Evolutionary conservation across 2,888 invertebrate genomes (phyloP).

Genomic region (Syrista parreyssii): DNA sequence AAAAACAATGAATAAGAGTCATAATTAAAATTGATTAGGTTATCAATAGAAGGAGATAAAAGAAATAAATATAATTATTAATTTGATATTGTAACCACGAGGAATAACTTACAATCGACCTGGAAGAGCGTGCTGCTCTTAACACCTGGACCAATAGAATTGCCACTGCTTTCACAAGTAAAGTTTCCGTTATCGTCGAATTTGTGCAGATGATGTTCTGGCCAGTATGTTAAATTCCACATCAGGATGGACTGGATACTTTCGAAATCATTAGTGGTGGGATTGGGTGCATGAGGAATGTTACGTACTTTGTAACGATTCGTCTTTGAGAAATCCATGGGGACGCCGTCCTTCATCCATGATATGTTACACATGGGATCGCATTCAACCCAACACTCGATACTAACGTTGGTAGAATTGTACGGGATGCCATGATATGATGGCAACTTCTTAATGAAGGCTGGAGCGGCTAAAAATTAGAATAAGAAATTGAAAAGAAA

Average conservation of each 20-base stretch:
- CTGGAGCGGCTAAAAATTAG: constrained; percentile 78
- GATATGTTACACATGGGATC: constrained; percentile 86
- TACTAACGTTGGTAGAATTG: constrained; percentile 75
- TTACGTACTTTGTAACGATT: constrained; percentile 78
- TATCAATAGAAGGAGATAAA: too few species aligned
- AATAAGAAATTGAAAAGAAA: constrained; percentile 18
- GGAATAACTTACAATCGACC: constrained; percentile 83
- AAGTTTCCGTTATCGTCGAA: constrained; percentile 80
- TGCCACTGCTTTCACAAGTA: constrained; percentile 83
- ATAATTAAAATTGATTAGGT: too few species aligned
- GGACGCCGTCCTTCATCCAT: constrained; percentile 84
- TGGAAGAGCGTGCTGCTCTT: constrained; percentile 86
- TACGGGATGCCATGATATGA: constrained; percentile 85
- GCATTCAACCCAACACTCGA: constrained; percentile 91
- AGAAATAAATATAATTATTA: too few species aligned
- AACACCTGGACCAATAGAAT: constrained; percentile 83
- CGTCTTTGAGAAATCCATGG: constrained; percentile 71
- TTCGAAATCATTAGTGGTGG: constrained; percentile 87
- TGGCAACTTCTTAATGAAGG: constrained; percentile 85
- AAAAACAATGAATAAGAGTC: too few species aligned
- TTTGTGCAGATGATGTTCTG: constrained; percentile 80
- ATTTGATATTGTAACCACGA: too few species aligned
- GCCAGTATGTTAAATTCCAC: constrained; percentile 90
- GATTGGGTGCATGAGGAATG: constrained; percentile 77
- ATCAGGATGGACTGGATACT: constrained; percentile 88